Base-by-base conservation (phyloP, 92 coral and sea anemone species). In the Galaxea fascicularis region DNA sequence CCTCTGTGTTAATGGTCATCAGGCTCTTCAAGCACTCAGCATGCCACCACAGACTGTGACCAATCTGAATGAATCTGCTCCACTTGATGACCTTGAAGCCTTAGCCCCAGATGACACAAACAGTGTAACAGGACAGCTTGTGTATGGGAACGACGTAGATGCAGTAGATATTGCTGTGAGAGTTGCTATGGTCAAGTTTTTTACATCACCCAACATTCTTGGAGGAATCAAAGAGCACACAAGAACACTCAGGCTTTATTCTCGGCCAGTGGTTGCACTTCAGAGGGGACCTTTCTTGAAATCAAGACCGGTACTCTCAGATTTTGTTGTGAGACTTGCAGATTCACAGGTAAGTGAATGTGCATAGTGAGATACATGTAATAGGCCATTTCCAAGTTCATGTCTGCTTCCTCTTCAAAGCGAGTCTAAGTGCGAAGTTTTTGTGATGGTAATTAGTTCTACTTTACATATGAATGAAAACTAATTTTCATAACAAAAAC, bases 221-320 rank as follows among this genome's bases (percentile, higher is more conserved):
- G 95, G 97, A 18, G 93, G 95, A 8, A 86, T 97, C 69, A 91
- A 83, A 16, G 98, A 94, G 28, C 99, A 97, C 75, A 95, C 96
- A 24, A 86, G 99, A 70, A 97, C 95, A 9, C 89, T 97, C 45
- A 83, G 99, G 45, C 83, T 97, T 11, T 97, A 78, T 44, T 92
- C 99, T n/a, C 89, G 99, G 1, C 99, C 99, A 0, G 99, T 97
- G 21, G 99, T 97, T 44, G 99, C 99, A 4, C 73, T 97, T 22
- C 99, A 94, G 82, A 97, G 90, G 57, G 97, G 93, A 20, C 95
- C 98, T 0, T 97, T 93, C 77, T 81, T 97, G 51, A 93, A 80
- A 72, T 94, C 99, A 70, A 85, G 98, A 51, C 91, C 95, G 18
- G 88, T 85, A 15, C 88, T 81, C 24, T 94, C 98, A 54, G 95